Percentiles rank a stretch among this genome's conserved stretches.
phyloP scores from a whole-genome alignment of 2,888 invertebrate genomes.

The Pogonocherus hispidulus region DNA sequence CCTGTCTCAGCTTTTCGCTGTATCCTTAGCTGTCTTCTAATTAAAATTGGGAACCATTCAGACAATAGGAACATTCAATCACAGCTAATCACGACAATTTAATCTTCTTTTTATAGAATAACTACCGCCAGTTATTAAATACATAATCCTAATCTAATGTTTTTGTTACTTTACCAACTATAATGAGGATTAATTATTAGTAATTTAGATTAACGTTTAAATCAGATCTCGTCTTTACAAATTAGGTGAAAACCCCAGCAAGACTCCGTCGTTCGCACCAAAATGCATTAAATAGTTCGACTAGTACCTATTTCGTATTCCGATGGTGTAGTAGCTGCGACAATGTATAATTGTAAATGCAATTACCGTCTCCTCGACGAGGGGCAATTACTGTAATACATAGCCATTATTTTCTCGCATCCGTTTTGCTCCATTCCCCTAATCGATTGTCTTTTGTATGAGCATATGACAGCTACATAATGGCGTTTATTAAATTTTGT shows the following conservation, averaged over 20 bases:
- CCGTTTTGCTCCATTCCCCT: conserved; percentile 31
- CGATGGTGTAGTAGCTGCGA: conserved; percentile 22
- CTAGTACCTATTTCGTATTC: conserved; percentile 33
- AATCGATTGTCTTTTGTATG: conserved; percentile 42
- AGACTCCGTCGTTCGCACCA: not conserved
- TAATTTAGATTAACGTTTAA: not conserved
- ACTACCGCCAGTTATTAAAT: too few relatives aligned
- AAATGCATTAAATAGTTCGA: conserved; percentile 26
- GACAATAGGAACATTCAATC: not conserved
- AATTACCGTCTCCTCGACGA: conserved; percentile 49
- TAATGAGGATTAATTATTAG: not conserved
- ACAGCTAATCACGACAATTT: not conserved
- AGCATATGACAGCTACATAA: conserved; percentile 15
- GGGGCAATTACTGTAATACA: conserved; percentile 49
- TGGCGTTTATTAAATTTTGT: conserved; percentile 24
- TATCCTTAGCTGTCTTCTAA: too few relatives aligned
- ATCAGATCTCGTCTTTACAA: not conserved
- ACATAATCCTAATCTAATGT: not conserved
- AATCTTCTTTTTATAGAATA: not conserved
- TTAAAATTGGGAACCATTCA: not conserved
- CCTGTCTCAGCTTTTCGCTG: too few relatives aligned
- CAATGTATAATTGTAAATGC: conserved; percentile 43
- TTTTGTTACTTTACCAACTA: not conserved
- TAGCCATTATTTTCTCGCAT: conserved; percentile 44
- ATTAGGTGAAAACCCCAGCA: not conserved